Percentiles rank a stretch among this genome's conserved stretches.
phyloP scores from a whole-genome alignment of 92 coral and sea anemone genomes.

The Zoanthus sociatus region DNA sequence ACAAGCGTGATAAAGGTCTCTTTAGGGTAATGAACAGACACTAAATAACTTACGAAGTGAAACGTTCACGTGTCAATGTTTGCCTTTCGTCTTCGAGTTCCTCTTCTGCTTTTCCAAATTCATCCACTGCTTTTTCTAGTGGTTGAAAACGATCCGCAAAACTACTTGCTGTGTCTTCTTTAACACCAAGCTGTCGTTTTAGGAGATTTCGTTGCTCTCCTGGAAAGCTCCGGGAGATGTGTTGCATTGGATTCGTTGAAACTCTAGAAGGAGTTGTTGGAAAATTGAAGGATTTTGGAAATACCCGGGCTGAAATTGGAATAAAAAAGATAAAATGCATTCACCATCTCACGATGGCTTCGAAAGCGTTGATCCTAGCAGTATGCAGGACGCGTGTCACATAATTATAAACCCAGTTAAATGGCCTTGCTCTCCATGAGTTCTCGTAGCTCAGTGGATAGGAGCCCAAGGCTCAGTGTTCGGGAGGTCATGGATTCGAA shows the following conservation, averaged over 20 bases:
- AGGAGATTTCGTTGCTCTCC: conserved; percentile 9
- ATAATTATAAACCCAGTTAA: too few species aligned
- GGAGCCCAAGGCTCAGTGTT: too few species aligned
- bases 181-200: background rate
- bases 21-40: too few species aligned
- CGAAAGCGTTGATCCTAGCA: too few species aligned
- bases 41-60: background rate
- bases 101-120: background rate
- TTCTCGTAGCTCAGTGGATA: too few species aligned
- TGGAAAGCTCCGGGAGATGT: conserved; percentile 41
- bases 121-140: background rate
- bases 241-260: conserved; percentile 7
- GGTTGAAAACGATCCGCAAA: background rate
- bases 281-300: background rate
- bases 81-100: background rate
- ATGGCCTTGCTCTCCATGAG: too few species aligned
- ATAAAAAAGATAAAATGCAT: background rate
- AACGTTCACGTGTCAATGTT: background rate
- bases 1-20: too few species aligned
- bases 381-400: too few species aligned
- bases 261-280: conserved; percentile 3
- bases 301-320: background rate
- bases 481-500: too few species aligned
- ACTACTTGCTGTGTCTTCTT: background rate
- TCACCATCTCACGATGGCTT: too few species aligned